Evolutionary conservation across 2,113 vertebrate genomes (phyloP), one percentile per base, ranked within the genome.

Genomic region (Xiphophorus couchianus): DNA sequence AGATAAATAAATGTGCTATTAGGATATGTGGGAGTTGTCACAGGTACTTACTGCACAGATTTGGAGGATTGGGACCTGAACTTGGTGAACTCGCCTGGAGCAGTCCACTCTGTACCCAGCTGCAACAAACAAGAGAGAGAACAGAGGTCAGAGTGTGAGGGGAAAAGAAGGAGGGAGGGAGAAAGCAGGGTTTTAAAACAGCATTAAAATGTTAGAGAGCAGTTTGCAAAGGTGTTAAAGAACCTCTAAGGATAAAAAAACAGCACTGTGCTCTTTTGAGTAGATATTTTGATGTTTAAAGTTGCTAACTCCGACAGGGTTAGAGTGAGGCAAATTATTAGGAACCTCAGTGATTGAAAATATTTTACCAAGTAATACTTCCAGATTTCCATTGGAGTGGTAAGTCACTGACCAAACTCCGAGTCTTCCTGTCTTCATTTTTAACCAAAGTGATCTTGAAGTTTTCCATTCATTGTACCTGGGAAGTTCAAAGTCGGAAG

Each of bases 1-100:
- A 84, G 75, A 77, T 28, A 75, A 83, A 74, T 78, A 75, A 72
- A 39, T 66, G 29, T 63, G 48, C 72, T 1, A 9, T 54, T 22
- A 31, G 73, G 51, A 78, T 67, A 60, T 37, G 22, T 74, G 77
- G 66, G 62, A 62, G 62, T 67, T 85, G 75, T 84, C 64, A 74
- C 73, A 81, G 83, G 71, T 90, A 95, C 97, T 96, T 92, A 99
- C 98, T 96, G 96, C 30, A 97, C 91, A 42, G 98, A 96, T 86
- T 96, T 98, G 80, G 98, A 99, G 65, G 96, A 95, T 64, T 99
- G 98, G 7, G 97, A 98, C 91, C 96, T 96, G 95, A 99, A 99
- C 82, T 99, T 99, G 94, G 95, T 98, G 94, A 99, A 99, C 82
- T 99, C 98, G 73, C 98, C 98, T 0, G 98, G 98, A 0, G 98